Base-by-base conservation (phyloP, 2,888 invertebrate genomes). In the Sinopyrophorus schimmeli region DNA sequence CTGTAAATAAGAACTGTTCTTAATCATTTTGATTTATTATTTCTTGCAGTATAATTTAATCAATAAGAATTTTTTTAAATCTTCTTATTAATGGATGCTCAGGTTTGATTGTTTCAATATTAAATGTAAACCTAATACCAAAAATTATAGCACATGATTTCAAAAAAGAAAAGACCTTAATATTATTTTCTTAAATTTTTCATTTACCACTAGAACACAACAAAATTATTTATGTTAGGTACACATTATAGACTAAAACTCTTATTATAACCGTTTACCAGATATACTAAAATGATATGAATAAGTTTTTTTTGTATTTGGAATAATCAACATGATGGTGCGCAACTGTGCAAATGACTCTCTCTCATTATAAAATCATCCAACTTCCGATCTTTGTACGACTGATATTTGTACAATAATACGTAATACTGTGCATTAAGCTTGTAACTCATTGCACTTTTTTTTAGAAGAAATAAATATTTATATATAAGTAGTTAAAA, bases 281-380 rank as follows among this genome's bases (percentile, higher is more conserved):
- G 38, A 38, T 49, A 49, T 49, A 49, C 26, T 49, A 49, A 49
- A 49, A 43, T 49, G 49, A 49, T 49, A 49, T 49, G 49, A 43
- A 44, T 39, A 43, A 24, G 27, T 41, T 41, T 37, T 21, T 3
- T 21, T 21, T 9, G n/a, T n/a, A n/a, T n/a, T n/a, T n/a, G 11
- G 23, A 35, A 41, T 40, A 42, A 23, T 21, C 31, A 49, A 39
- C 32, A 31, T 43, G 49, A 44, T 39, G 27, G 26, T 21, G 39
- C 38, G 48, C 42, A 21, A 48, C 18, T 42, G 48, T 42, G 48
- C 42, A 48, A 35, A 42, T 27, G 30, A 9, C 26, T 23, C 20
- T 30, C 20, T 11, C 16, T 41, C 17, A 16, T 16, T 26, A 26
- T 15, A 17, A 15, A 38, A 23, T 15, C 21, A 32, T 14, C 23